phyloP scores from a whole-genome alignment of 1,140 invertebrate species.

The Capitella teleta region DNA sequence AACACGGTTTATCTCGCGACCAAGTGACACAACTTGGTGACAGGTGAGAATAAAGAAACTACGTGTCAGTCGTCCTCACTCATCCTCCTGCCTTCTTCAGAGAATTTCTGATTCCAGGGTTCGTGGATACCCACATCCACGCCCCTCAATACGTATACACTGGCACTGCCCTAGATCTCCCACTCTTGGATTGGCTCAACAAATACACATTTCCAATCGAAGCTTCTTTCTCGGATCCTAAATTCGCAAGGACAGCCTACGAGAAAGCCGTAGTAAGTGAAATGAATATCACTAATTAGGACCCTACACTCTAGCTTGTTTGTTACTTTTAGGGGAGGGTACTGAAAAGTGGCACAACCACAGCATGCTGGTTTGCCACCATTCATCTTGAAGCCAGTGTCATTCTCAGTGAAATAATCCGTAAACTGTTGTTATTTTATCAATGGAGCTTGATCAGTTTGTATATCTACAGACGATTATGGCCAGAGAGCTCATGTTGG shows the following conservation, averaged over 20 bases:
- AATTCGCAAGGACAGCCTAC: conserved; percentile 63
- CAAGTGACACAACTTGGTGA: no score
- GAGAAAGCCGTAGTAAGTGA: conserved; percentile 63
- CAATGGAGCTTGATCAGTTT: neutral
- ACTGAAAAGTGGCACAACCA: conserved; percentile 67
- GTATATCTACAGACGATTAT: conserved; percentile 31
- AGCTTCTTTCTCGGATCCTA: conserved; percentile 54
- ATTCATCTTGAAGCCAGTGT: conserved; percentile 61
- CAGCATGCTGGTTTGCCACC: conserved; percentile 76
- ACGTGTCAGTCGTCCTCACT: no score
- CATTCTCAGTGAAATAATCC: conserved; percentile 53
- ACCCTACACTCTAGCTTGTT: no score
- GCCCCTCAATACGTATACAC: conserved; percentile 74
- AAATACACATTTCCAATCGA: conserved; percentile 80
- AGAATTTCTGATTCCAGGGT: conserved; percentile 72
- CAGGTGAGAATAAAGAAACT: no score
- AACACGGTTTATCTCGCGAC: no score
- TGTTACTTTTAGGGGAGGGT: conserved; percentile 57
- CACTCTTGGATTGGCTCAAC: conserved; percentile 70
- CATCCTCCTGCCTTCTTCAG: conserved; percentile 22
- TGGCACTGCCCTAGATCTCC: conserved; percentile 66
- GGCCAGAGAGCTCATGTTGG: conserved; percentile 78
- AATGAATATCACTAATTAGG: no score
- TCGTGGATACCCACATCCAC: conserved; percentile 81
- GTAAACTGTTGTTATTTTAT: conserved; percentile 11